Evolutionary conservation across 2,888 invertebrate species (phyloP).

Genomic region (Drosophila buzzatii): DNA sequence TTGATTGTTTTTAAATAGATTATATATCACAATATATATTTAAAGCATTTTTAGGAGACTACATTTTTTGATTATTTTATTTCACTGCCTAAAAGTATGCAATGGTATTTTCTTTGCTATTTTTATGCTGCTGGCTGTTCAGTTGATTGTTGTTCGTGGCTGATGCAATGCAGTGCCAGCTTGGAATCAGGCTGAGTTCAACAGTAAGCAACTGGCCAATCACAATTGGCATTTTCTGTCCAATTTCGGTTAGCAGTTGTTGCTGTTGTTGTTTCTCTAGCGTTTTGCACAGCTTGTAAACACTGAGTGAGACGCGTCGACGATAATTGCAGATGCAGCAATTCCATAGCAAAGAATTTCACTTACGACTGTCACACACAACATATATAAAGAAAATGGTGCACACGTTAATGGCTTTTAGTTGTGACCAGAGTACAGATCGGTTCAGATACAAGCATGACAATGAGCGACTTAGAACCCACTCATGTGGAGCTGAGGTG

Average conservation of each 20-base stretch:
- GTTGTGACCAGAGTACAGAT: constrained; percentile 44
- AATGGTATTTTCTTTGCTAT: neutral
- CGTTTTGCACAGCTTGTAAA: constrained; percentile 32
- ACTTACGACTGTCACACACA: constrained; percentile 49
- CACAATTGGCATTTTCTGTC: constrained; percentile 39
- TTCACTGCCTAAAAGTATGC: neutral
- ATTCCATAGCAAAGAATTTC: constrained; percentile 69
- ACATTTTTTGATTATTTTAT: neutral
- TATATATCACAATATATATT: neutral
- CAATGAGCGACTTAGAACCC: constrained; percentile 46
- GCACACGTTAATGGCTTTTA: constrained; percentile 45
- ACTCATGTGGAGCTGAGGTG: constrained; percentile 67
- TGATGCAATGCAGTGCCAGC: constrained; percentile 75
- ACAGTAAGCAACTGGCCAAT: constrained; percentile 38
- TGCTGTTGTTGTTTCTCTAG: constrained; percentile 16
- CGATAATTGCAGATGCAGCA: constrained; percentile 80
- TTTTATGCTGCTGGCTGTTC: neutral
- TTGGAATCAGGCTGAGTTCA: constrained; percentile 62
- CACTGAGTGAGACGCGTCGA: constrained; percentile 45
- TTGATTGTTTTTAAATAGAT: no score
- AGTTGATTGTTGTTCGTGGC: constrained; percentile 39
- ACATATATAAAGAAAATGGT: constrained; percentile 67
- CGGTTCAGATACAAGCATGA: constrained; percentile 24
- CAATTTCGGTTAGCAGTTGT: constrained; percentile 35
- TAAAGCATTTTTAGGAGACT: neutral